Conservation (phyloP, 2,888 invertebrate genomes). For the Epistrophe grossulariae region DNA sequence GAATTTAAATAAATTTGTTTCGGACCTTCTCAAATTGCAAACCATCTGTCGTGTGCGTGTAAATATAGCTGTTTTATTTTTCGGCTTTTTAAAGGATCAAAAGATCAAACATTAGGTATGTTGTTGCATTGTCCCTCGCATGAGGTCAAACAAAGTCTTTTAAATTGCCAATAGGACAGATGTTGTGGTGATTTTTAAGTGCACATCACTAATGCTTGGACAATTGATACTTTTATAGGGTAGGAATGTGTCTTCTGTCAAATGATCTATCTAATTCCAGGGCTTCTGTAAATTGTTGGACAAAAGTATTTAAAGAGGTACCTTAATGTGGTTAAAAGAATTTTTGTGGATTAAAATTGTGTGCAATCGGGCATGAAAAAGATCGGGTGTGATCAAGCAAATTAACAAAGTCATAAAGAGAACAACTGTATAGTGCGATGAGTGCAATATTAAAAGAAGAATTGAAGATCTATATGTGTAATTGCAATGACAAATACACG, state of each 20-base stretch:
- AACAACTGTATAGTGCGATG: background rate
- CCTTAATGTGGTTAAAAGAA: constrained; percentile 19
- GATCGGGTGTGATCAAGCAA: constrained; percentile 32
- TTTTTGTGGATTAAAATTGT: constrained; percentile 15
- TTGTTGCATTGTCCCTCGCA: constrained; percentile 22
- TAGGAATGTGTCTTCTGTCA: constrained; percentile 29
- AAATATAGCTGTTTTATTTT: background rate
- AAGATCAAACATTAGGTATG: constrained; percentile 27
- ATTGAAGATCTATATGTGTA: background rate
- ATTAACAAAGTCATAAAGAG: constrained; percentile 19
- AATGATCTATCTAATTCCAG: constrained; percentile 59
- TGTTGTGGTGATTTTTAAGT: constrained; percentile 64
- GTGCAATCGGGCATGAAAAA: constrained; percentile 45
- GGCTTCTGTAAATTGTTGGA: constrained; percentile 53
- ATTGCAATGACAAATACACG: background rate
- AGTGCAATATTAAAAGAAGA: background rate
- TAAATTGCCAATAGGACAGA: constrained; percentile 57
- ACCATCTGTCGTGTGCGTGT: constrained; percentile 56
- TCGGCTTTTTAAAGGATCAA: background rate
- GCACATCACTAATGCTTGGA: constrained; percentile 27
- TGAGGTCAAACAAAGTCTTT: constrained; percentile 26
- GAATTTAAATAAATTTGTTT: constrained; percentile 43
- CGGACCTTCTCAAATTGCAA: constrained; percentile 58
- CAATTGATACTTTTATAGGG: constrained; percentile 11
- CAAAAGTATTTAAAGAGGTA: constrained; percentile 44